phyloP scores from a whole-genome alignment of 2,113 vertebrate genomes.

The Oenanthe melanoleuca region DNA sequence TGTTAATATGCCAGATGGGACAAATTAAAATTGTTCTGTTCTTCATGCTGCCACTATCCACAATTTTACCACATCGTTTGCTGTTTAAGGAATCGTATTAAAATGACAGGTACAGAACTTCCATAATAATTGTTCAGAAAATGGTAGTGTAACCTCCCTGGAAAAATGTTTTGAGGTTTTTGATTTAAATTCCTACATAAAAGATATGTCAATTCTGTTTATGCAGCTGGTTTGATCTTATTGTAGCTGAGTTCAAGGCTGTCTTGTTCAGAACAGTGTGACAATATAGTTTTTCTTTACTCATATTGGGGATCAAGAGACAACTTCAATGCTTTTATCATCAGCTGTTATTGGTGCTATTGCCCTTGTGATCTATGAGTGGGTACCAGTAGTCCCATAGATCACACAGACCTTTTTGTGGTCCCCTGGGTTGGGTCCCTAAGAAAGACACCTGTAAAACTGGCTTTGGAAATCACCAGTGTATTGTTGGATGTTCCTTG shows the following conservation, averaged over 20 bases:
- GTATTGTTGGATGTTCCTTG: neutral
- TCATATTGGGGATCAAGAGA: neutral
- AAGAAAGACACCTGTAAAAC: neutral
- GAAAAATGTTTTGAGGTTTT: conserved; percentile 1
- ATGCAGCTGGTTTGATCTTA: neutral
- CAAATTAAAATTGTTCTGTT: conserved; percentile 83
- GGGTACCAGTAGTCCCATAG: accelerated
- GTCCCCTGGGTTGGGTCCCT: neutral
- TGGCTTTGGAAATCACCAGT: neutral
- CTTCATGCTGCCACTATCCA: conserved; percentile 78
- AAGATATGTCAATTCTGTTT: neutral
- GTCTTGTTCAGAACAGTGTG: neutral
- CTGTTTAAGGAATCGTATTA: conserved; percentile 77
- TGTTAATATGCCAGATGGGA: conserved; percentile 85
- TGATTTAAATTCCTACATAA: neutral
- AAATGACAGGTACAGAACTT: conserved; percentile 72
- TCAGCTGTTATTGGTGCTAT: neutral
- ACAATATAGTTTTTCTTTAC: neutral
- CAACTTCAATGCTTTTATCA: neutral
- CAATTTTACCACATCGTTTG: conserved; percentile 81
- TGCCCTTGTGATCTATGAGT: neutral
- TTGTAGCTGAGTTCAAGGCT: neutral
- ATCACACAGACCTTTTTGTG: neutral
- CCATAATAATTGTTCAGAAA: conserved; percentile 69
- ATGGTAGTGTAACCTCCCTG: conserved; percentile 26